Percentiles rank a stretch among this genome's conserved stretches.
phyloP scores from a whole-genome alignment of 2,888 invertebrate genomes.

The Drosophila merina region DNA sequence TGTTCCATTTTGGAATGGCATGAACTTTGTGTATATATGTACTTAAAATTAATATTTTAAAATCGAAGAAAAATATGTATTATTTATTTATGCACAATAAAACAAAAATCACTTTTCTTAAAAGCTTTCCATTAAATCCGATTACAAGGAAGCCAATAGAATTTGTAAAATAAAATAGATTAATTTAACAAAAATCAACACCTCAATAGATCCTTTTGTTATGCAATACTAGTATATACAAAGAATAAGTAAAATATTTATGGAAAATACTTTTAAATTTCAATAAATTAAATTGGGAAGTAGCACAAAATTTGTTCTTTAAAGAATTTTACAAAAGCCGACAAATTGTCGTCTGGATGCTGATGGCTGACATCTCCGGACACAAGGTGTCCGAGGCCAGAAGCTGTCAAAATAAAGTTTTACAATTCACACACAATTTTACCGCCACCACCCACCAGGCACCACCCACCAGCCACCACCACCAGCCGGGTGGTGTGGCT shows the following conservation, averaged over 20 bases:
- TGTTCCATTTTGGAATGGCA: not conserved
- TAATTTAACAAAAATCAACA: not conserved
- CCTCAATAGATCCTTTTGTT: not conserved
- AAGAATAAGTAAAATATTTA: no score
- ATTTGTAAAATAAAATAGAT: not conserved
- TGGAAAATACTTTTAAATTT: no score
- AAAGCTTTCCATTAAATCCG: not conserved
- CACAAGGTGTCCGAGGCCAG: conserved; percentile 63
- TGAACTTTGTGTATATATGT: not conserved
- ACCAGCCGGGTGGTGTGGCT: conserved; percentile 66
- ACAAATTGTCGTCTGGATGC: conserved; percentile 26
- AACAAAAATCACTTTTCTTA: conserved; percentile 1
- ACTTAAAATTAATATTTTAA: conserved; percentile 1
- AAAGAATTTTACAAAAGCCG: conserved; percentile 1
- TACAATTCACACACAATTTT: conserved; percentile 62
- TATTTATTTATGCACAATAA: not conserved
- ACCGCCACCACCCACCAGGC: conserved; percentile 8
- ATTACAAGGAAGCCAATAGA: conserved; percentile 1
- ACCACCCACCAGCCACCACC: conserved; percentile 6
- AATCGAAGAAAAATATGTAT: not conserved
- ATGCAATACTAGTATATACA: not conserved
- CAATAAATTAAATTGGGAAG: no score
- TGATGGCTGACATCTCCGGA: conserved; percentile 16
- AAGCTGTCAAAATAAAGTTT: conserved; percentile 74
- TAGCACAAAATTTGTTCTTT: not conserved